These are phyloP conservation scores for Metaphire vulgaris DNA, from an alignment of 1,140 invertebrate genomes.

Conservation along the genomic window DNA sequence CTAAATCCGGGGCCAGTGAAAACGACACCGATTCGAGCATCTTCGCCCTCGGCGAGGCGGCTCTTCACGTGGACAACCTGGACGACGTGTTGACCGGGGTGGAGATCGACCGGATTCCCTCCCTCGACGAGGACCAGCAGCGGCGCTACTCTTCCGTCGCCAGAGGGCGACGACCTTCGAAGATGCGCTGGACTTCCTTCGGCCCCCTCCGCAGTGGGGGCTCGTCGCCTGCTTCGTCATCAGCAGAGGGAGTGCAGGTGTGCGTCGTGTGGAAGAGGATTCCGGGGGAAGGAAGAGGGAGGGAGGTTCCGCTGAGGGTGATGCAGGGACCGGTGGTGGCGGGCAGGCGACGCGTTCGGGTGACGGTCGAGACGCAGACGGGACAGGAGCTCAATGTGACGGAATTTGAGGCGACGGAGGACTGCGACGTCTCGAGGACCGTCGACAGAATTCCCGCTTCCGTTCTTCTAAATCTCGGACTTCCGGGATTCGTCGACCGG, in stretches of 20 bases:
- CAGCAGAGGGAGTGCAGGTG: neutral
- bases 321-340: neutral
- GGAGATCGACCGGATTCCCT: slow-evolving; percentile 11
- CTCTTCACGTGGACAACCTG: slow-evolving; percentile 12
- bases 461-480: neutral
- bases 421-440: neutral
- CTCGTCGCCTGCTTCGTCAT: too few relatives aligned
- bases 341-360: neutral
- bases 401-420: neutral
- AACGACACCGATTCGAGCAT: slow-evolving; percentile 22
- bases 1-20: neutral
- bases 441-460: neutral
- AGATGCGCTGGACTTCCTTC: too few relatives aligned
- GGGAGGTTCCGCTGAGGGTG: neutral
- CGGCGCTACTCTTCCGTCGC: too few relatives aligned
- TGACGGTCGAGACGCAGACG: neutral
- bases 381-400: neutral
- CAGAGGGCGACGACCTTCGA: too few relatives aligned
- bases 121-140: neutral
- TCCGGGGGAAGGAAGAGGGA: neutral
- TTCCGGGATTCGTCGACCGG: neutral
- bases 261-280: neutral
- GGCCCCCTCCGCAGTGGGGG: too few relatives aligned
- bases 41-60: slow-evolving; percentile 26
- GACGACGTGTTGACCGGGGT: slow-evolving; percentile 23